These are phyloP conservation scores for Anaspis maculata DNA, from an alignment of 2,888 invertebrate species.

Conservation along the genomic window DNA sequence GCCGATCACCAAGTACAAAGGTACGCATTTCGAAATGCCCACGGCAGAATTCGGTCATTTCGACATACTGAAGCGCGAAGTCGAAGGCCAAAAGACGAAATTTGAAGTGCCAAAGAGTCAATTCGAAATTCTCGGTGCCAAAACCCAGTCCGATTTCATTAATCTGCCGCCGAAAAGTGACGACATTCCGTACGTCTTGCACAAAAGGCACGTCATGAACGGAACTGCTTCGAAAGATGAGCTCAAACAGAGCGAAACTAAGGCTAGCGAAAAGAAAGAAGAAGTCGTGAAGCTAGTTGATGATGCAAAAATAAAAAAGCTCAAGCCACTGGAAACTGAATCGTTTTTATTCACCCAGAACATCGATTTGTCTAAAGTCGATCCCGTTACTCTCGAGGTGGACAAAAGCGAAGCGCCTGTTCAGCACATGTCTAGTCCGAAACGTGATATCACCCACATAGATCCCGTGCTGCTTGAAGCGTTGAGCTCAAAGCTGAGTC, in stretches of 20 bases:
- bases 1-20: conserved; percentile 56
- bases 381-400: conserved; percentile 63
- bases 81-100: conserved; percentile 50
- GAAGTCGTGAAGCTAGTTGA: conserved; percentile 37
- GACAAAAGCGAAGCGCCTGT: conserved; percentile 55
- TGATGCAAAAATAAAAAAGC: conserved; percentile 23
- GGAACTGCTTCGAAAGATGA: conserved; percentile 58
- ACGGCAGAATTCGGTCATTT: conserved; percentile 54
- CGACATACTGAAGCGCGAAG: conserved; percentile 47
- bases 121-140: conserved; percentile 52
- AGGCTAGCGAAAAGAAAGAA: conserved; percentile 34
- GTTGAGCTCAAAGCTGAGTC: conserved; percentile 62
- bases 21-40: conserved; percentile 41
- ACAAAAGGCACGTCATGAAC: conserved; percentile 79
- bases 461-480: conserved; percentile 60
- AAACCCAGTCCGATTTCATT: conserved; percentile 41
- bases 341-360: conserved; percentile 66
- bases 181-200: conserved; percentile 77
- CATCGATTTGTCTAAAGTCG: conserved; percentile 64
- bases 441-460: conserved; percentile 62
- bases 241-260: conserved; percentile 14
- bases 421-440: conserved; percentile 60
- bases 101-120: conserved; percentile 67
- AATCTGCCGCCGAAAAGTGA: conserved; percentile 49
- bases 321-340: conserved; percentile 27